phyloP scores from a whole-genome alignment of 2,797 vertebrate species.

The Diplodus sargus region DNA sequence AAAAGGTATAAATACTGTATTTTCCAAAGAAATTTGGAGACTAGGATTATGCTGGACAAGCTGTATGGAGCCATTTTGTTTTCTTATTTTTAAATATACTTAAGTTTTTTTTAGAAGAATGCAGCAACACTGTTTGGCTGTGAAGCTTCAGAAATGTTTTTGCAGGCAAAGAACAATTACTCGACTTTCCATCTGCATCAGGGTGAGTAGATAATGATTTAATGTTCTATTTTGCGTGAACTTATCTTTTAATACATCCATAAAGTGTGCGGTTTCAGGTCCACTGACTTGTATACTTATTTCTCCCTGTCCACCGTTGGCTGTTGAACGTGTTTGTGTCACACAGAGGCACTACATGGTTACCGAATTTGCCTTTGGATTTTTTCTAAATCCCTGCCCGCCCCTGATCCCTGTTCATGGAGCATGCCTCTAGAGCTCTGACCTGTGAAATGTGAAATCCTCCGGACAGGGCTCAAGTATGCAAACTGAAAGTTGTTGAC shows the following conservation, averaged over 20 bases:
- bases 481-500: conserved; percentile 63
- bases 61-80: no score
- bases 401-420: conserved; percentile 77
- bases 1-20: no score
- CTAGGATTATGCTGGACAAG: no score
- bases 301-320: conserved; percentile 13
- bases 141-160: no score
- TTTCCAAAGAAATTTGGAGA: no score
- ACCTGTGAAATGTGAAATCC: conserved; percentile 85
- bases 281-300: conserved; percentile 18
- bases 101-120: no score
- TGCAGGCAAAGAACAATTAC: no score
- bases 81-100: no score
- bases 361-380: conserved; percentile 69
- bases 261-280: conserved; percentile 2
- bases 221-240: no score
- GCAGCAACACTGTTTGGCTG: no score
- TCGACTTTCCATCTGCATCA: no score
- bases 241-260: background rate
- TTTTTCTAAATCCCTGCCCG: conserved; percentile 80
- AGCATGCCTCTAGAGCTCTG: conserved; percentile 80
- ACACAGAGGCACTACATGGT: conserved; percentile 57
- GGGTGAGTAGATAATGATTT: no score
- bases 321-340: conserved; percentile 51
- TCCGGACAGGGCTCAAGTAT: conserved; percentile 71